Base-by-base conservation (phyloP, 1,140 invertebrate genomes). In the Drosophila lacertosa region DNA sequence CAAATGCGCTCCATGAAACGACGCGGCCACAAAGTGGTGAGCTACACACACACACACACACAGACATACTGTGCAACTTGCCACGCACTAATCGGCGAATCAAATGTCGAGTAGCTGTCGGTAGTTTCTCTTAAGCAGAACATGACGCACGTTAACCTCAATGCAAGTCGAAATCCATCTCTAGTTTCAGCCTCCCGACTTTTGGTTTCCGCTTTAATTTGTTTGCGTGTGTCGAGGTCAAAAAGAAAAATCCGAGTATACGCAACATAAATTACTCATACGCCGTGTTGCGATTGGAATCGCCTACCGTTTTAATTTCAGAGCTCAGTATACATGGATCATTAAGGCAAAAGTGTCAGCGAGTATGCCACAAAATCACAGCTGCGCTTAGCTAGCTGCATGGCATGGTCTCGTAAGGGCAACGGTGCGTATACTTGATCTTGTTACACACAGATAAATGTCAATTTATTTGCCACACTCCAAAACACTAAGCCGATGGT, bases 401-500 rank as follows among this genome's bases (percentile, higher is more conserved):
- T 74, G 32, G 29, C 45, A 18, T 29, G 45, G 20, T 18, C 39
- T 45, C 22, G 37, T 54, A 55, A 20, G 51, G 74, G 74, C 81
- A 77, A 68, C 74, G 60, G 68, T 68, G 82, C 82, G 82, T 86
- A 88, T 86, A 63, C 82, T 86, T 86, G 82, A 88, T 86, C 82
- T 86, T 86, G 82, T 86, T 86, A 88, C 74, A 81, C 63, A 63
- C 82, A 86, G 82, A 84, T 86, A 86, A 86, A 86, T 86, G 82
- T 86, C 82, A 86, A 86, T 86, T 86, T 82, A 82, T 86, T 86
- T 86, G 74, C 82, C 82, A 86, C 81, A 86, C 81, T 86, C 82
- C 68, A 88, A 48, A 81, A 70, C 81, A 77, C 81, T 81, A 86
- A 86, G 81, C 81, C 82, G 68, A 65, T 45, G 63, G 29, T 35